Base-by-base conservation (phyloP, 2,888 invertebrate genomes). In the Amphipoea oculea region DNA sequence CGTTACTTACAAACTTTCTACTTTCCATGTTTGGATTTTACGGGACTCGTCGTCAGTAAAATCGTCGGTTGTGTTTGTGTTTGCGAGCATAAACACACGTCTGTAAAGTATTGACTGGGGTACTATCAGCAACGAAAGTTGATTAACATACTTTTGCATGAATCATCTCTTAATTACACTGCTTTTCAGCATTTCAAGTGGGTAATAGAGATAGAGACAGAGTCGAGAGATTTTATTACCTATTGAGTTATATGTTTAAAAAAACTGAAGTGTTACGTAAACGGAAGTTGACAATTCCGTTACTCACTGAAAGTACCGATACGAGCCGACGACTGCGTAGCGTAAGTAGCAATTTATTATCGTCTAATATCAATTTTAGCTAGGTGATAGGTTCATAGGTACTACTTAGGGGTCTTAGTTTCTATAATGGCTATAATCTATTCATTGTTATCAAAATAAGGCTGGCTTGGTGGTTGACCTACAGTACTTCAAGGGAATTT, bases 1-100 rank as follows among this genome's bases (percentile, higher is more conserved):
- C 7, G 36, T 20, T 72, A 73, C 11, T 54, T 57, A 51, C 29
- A 60, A 36, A 67, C 78, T 80, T 80, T 83, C 80, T 77, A 80
- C 60, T 77, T 40, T 54, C 80, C 67, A 54, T 17, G 29, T 80
- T 54, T 51, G 83, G 76, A 51, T 82, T 51, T 60, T 48, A 73
- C 63, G 62, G 17, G 42, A 60, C 42, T 66, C 36, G 48, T 42
- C 48, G 65, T 57, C 36, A 45, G 42, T 76, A 76, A 76, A 82
- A 36, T 51, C 20, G 29, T n/a, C 48, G 40, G 42, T 76, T 36
- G 83, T 60, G 42, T 45, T 79, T 76, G n/a, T 54, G 36, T 83
- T 76, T 76, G 20, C 20, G 54, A 65, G 36, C 12, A 1, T 42
- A 74, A 29, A 82, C 54, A 75, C 23, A 48, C 20, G 42, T n/a